phyloP scores from a whole-genome alignment of 1,140 invertebrate genomes.

The Cotesia glomerata region DNA sequence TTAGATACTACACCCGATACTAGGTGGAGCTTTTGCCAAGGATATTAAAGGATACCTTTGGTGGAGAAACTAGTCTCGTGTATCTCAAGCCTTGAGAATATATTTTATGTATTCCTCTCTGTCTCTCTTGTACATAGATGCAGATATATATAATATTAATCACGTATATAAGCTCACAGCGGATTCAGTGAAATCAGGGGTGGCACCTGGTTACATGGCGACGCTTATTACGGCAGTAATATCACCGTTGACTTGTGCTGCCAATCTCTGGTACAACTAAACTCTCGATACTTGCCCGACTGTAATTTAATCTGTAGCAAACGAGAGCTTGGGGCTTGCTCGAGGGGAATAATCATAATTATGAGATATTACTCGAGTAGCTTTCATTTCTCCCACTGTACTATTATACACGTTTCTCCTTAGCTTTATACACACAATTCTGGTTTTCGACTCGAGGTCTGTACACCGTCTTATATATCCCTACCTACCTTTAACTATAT shows the following conservation, averaged over 20 bases:
- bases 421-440: not conserved
- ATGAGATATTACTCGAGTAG: conserved; percentile 19
- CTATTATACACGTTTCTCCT: not conserved
- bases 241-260: not conserved
- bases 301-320: conserved; percentile 25
- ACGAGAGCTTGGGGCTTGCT: not conserved
- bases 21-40: no score
- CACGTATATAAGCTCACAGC: not conserved
- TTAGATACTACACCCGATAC: no score
- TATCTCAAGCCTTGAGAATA: no score
- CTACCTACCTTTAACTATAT: not conserved
- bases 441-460: not conserved
- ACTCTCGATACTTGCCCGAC: not conserved
- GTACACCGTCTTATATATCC: not conserved
- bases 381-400: not conserved
- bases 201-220: not conserved
- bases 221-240: conserved; percentile 17
- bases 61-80: no score
- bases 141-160: no score
- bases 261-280: conserved; percentile 1
- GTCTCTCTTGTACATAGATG: no score
- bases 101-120: no score
- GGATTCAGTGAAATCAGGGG: not conserved
- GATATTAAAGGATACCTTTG: no score
- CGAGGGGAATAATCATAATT: conserved; percentile 27